phyloP scores from a whole-genome alignment of 2,888 invertebrate species.

The Corythucha ciliata region DNA sequence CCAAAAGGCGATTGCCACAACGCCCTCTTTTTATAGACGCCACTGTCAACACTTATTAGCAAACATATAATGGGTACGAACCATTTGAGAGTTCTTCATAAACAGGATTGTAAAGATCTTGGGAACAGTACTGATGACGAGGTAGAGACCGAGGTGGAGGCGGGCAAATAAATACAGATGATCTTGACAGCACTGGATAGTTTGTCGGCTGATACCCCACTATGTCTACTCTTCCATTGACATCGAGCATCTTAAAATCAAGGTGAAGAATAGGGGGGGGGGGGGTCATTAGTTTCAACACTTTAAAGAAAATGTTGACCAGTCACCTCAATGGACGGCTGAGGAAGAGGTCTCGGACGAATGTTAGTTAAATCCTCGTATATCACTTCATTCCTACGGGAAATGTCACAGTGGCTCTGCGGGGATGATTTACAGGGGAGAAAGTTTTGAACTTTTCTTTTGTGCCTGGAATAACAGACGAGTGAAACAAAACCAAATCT shows the following conservation, averaged over 20 bases:
- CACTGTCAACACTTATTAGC: not conserved
- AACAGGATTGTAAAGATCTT: conserved; percentile 63
- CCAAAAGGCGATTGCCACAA: too few relatives aligned
- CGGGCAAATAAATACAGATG: conserved; percentile 61
- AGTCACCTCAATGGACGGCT: conserved; percentile 45
- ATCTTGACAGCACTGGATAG: conserved; percentile 51
- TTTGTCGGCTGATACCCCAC: conserved; percentile 44
- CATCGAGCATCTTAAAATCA: conserved; percentile 57
- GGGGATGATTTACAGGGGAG: conserved; percentile 71
- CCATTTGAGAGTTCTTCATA: conserved; percentile 62
- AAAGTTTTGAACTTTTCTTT: conserved; percentile 64
- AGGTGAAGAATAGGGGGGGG: too few relatives aligned
- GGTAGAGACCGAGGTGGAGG: conserved; percentile 46
- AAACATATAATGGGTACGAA: conserved; percentile 23
- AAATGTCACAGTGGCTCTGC: conserved; percentile 44
- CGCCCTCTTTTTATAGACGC: too few relatives aligned
- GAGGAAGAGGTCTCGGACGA: conserved; percentile 45
- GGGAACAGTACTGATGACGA: conserved; percentile 36
- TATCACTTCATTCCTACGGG: conserved; percentile 52
- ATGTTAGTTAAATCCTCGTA: conserved; percentile 73
- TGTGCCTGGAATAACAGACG: conserved; percentile 54
- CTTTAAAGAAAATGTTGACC: not conserved
- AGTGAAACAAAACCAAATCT: not conserved
- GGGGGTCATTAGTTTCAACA: not conserved
- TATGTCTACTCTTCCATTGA: conserved; percentile 46